A percentile compares a stretch with the other conserved stretches of the same genome.
These are phyloP conservation scores for Psophia crepitans DNA, from an alignment of 2,113 vertebrate species.

Conservation along the genomic window DNA sequence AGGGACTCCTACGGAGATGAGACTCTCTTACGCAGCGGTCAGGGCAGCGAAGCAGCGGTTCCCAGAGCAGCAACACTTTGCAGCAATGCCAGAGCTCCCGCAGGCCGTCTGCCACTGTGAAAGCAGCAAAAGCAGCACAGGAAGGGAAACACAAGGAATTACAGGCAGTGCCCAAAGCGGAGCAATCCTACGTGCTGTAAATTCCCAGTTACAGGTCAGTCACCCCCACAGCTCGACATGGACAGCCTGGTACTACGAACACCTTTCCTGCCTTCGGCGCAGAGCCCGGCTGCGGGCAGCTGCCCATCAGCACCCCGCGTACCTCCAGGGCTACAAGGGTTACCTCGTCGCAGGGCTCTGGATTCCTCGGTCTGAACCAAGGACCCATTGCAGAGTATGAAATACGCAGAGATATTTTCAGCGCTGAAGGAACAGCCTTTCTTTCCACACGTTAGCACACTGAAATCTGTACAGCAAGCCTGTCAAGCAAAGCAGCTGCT, in stretches of 20 bases:
- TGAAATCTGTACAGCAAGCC: neutral
- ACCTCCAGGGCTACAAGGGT: rapidly evolving
- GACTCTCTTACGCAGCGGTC: neutral
- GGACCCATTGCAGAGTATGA: neutral
- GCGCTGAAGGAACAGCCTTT: neutral
- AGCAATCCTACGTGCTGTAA: rapidly evolving
- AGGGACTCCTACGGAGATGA: neutral
- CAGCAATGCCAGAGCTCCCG: neutral
- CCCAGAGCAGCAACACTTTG: neutral
- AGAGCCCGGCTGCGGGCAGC: neutral
- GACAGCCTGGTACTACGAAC: neutral
- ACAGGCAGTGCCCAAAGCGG: neutral
- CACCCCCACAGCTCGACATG: neutral
- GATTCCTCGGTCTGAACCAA: neutral
- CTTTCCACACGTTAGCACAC: neutral
- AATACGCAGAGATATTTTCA: neutral
- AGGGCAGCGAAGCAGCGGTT: neutral
- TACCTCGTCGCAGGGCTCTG: neutral
- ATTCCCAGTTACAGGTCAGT: neutral
- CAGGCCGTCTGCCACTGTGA: neutral
- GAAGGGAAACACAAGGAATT: neutral
- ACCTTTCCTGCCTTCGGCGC: neutral
- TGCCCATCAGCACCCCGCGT: neutral
- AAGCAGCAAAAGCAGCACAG: neutral
- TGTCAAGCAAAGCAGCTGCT: constrained; percentile 11